Conservation (phyloP, 2,888 invertebrate species). For the Callyntrura sp. region DNA sequence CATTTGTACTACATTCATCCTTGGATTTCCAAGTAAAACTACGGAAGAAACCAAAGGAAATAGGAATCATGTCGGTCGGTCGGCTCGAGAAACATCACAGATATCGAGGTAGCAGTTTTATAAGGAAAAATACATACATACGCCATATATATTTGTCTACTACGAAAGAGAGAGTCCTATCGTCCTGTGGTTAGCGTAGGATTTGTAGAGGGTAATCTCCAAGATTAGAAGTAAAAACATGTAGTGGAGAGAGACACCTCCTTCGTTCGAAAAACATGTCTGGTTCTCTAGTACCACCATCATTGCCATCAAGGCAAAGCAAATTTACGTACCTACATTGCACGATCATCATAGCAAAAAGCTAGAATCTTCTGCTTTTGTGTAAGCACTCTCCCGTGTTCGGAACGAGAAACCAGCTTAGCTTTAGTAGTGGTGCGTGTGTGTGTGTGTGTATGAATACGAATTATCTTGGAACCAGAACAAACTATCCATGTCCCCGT, state of each 20-base stretch:
- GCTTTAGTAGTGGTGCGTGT: too few relatives aligned
- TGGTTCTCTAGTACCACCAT: not conserved
- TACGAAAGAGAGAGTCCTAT: not conserved
- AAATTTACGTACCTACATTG: not conserved
- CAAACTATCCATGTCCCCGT: not conserved
- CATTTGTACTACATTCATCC: not conserved
- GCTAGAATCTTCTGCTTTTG: not conserved
- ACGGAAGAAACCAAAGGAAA: conserved; percentile 1
- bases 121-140: not conserved
- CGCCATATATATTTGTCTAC: not conserved
- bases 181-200: conserved; percentile 63
- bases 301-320: not conserved
- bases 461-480: not conserved
- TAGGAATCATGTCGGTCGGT: not conserved
- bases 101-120: not conserved
- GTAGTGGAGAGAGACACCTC: not conserved
- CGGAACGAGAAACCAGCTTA: not conserved
- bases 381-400: not conserved
- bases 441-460: not conserved
- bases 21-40: conserved; percentile 45
- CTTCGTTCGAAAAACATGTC: conserved; percentile 47
- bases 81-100: conserved; percentile 58
- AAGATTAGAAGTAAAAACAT: conserved; percentile 52
- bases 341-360: not conserved
- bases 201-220: conserved; percentile 67